Evolutionary conservation across 2,113 vertebrate species (phyloP).

Genomic region (Erythrocebus patas): DNA sequence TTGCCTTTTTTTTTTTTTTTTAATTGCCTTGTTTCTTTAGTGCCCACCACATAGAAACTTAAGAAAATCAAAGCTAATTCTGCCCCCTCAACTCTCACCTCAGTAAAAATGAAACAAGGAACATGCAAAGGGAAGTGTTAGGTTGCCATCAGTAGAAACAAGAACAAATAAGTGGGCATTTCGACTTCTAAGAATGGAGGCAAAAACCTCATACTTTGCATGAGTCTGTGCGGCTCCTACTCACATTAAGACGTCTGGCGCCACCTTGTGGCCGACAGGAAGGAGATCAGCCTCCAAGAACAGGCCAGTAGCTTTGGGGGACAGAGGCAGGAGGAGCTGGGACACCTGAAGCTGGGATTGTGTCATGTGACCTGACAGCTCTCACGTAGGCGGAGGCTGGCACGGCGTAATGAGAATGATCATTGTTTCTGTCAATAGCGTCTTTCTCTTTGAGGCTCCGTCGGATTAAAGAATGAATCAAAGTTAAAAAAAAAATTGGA

Average conservation of each 20-base stretch:
- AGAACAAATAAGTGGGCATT: constrained; percentile 8
- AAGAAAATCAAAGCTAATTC: not conserved
- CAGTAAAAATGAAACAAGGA: not conserved
- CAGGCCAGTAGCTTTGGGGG: accelerated
- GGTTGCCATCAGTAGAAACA: not conserved
- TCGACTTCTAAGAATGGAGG: constrained; percentile 28
- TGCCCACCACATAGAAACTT: not conserved
- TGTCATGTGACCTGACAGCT: not conserved
- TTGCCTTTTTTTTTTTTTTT: not conserved
- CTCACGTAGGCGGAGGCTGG: not conserved
- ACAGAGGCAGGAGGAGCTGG: not conserved
- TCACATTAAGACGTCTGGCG: constrained; percentile 36
- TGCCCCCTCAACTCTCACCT: not conserved
- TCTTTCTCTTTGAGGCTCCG: not conserved
- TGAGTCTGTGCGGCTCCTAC: accelerated
- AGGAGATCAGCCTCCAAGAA: not conserved
- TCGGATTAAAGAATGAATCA: not conserved
- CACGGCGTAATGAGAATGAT: accelerated
- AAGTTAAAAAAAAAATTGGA: not conserved
- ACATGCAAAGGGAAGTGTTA: not conserved
- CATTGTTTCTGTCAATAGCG: accelerated
- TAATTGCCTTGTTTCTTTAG: not conserved
- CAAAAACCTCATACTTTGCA: not conserved
- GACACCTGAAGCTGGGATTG: not conserved
- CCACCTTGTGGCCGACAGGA: constrained; percentile 54